Evolutionary conservation across 2,888 invertebrate genomes (phyloP), one percentile per base, ranked within the genome.

Genomic region (Agonopterix subpropinquella): DNA sequence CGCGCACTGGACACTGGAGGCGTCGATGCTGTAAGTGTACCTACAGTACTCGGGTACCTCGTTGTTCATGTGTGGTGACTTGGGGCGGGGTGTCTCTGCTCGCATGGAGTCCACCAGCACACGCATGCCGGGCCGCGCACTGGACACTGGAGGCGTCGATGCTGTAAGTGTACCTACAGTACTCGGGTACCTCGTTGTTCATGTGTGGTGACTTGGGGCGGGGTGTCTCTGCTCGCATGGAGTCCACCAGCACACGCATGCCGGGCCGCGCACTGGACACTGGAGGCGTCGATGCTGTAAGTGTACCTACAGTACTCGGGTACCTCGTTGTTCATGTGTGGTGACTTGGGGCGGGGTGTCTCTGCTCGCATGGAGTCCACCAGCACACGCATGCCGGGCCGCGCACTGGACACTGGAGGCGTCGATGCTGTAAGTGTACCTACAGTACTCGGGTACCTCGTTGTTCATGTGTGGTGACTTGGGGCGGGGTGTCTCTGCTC

Each of bases 391-490:
- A 97, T 97, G 65, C 82, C 85, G 69, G 89, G 87, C 44, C 75
- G 71, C 54, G 85, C 77, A 39, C 11, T 39, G 10, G 78, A 89
- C 84, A 63, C 65, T 78, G 59, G 75, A 78, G 87, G 13, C 65
- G 54, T 80, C 69, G 57, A 74, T 67, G 61, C 65, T 64, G 35
- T 62, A 45, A 9, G 68, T 72, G 70, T 67, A 59, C 44, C n/a
- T 1, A 28, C 28, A 28, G 28, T 28, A 28, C 5, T 4, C 2
- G 39, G 10, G 39, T 18, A 77, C 83, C 84, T 98, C 98, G 86
- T 98, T 98, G 89, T 98, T 98, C 94, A 98, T 97, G 78, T 89
- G 92, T 46, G 98, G 98, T 47, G 97, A 97, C 80, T 96, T 95
- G 47, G 98, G 96, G 51, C 98, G 90, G 45, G 96, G 96, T 48